phyloP scores from a whole-genome alignment of 35 echinoderm and acorn worm genomes.

The Strongylocentrotus purpuratus region DNA sequence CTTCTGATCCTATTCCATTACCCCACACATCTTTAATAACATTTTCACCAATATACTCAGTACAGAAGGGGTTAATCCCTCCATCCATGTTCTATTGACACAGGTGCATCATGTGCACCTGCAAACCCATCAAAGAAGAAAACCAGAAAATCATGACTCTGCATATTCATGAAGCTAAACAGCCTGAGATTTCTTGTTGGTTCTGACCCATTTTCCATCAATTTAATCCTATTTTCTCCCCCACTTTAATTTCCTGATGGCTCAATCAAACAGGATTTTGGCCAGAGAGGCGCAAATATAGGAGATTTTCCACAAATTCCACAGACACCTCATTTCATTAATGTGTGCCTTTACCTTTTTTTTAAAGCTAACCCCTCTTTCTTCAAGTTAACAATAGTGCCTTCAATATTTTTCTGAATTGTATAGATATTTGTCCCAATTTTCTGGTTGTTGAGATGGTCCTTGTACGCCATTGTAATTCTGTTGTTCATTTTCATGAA shows the following conservation, averaged over 20 bases:
- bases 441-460: too few species aligned
- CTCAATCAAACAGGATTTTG: neutral
- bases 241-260: neutral
- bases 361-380: neutral
- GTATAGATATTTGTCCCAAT: too few species aligned
- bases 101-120: conserved; percentile 5
- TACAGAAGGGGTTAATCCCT: neutral
- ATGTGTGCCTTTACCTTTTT: neutral
- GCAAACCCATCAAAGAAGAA: neutral
- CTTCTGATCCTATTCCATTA: neutral
- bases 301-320: neutral
- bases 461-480: too few species aligned
- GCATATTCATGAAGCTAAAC: neutral
- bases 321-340: neutral
- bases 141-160: neutral
- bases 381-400: too few species aligned
- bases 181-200: neutral
- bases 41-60: neutral
- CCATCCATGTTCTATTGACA: neutral
- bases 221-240: neutral
- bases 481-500: too few species aligned
- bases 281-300: neutral
- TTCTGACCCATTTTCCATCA: neutral
- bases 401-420: too few species aligned
- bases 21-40: neutral